Base-by-base conservation (phyloP, 2,888 invertebrate genomes). In the Heteromurus nitidus region DNA sequence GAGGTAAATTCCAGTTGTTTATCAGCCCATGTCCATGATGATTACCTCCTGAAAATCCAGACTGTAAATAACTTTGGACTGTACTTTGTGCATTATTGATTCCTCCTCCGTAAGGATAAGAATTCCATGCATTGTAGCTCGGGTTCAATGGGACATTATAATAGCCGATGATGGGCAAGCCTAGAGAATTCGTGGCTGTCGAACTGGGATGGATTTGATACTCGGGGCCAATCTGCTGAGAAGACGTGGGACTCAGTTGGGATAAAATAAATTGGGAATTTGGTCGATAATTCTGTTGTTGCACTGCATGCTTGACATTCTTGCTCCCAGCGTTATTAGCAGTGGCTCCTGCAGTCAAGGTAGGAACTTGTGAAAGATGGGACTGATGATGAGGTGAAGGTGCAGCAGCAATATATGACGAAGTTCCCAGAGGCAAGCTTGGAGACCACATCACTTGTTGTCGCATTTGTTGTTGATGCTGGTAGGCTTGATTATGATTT, bases 381-480 rank as follows among this genome's bases (percentile, higher is more conserved):
- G 31, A 22, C 28, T 75, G 76, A 18, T 76, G 75, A 16, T 24
- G 11, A 55, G 13, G 22, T 55, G 9, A 18, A 50, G 50, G 50
- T 50, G 50, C 18, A 18, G 7, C 47, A 47, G 60, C 28, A 60
- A 60, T 60, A 20, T 30, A 60, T 18, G 72, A 67, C 55, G 80
- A 72, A 20, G 80, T 72, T 72, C 80, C 80, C 55, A 80, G 30
- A 44, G 80, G 80, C 65, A 80, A 72, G 42, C 80, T 80, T 67
- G 80, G 80, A 58, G 80, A 80, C 80, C 80, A 80, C 65, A 80
- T 55, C 53, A 72, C 36, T 80, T 80, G 80, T 47, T 80, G 80
- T 72, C 79, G 70, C 2, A 79, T 70, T 62, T 72, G 79, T 65
- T 72, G 80, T 58, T 79, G 76, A 2, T 76, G 11, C 18, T 69